These are phyloP conservation scores for Zaprionus inermis DNA, from an alignment of 1,140 invertebrate genomes.

Conservation along the genomic window DNA sequence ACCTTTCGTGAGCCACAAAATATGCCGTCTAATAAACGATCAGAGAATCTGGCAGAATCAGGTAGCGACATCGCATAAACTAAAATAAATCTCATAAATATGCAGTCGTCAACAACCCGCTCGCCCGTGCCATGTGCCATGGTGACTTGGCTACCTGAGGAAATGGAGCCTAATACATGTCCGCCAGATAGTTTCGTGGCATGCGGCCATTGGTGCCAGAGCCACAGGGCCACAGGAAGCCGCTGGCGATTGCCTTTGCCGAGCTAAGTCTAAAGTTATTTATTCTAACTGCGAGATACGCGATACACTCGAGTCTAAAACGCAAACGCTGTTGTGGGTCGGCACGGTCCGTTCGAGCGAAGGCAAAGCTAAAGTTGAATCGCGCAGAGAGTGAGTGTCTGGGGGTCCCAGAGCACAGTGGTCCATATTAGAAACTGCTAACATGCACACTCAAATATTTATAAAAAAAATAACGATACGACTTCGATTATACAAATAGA, in stretches of 20 bases:
- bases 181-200: conserved; percentile 43
- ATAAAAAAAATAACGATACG: too few species aligned
- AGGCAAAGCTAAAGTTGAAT: conserved; percentile 4
- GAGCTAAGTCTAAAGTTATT: conserved; percentile 57
- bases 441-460: neutral
- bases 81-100: conserved; percentile 82
- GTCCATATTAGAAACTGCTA: neutral
- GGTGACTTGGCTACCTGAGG: conserved; percentile 42
- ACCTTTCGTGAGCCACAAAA: conserved; percentile 56
- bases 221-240: conserved; percentile 7
- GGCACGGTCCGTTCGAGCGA: conserved; percentile 11
- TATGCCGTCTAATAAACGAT: conserved; percentile 59
- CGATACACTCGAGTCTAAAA: conserved; percentile 60
- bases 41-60: conserved; percentile 49
- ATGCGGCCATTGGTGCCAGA: conserved; percentile 18
- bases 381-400: conserved; percentile 17
- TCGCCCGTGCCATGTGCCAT: neutral
- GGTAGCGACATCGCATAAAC: conserved; percentile 76
- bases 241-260: conserved; percentile 3
- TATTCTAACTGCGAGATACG: conserved; percentile 69
- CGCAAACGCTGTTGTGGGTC: conserved; percentile 72
- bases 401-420: conserved; percentile 19
- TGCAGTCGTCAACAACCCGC: conserved; percentile 32
- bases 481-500: too few species aligned
- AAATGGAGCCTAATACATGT: conserved; percentile 58